Conservation (phyloP, 2,888 invertebrate genomes). For the Notodonta ziczac region DNA sequence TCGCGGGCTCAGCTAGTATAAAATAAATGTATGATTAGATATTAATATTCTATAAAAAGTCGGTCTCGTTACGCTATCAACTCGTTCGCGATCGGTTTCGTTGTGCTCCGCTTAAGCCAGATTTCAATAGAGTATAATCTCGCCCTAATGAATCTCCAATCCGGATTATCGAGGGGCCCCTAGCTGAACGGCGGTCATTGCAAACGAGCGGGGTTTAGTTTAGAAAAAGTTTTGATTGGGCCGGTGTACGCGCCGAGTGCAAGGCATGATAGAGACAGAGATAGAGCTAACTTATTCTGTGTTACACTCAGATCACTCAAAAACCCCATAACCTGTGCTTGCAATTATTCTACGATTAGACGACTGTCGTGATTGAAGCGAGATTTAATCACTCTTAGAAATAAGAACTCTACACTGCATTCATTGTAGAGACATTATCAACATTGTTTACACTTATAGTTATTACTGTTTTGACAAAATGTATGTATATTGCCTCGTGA, state of each 20-base stretch:
- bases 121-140: constrained; percentile 85
- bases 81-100: constrained; percentile 50
- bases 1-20: too few relatives aligned
- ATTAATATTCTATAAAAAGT: not conserved
- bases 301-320: not conserved
- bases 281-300: too few relatives aligned
- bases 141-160: constrained; percentile 84
- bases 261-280: not conserved
- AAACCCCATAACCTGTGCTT: too few relatives aligned
- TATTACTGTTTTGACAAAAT: not conserved
- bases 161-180: constrained; percentile 79
- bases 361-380: too few relatives aligned
- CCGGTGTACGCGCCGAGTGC: constrained; percentile 42
- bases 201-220: constrained; percentile 71
- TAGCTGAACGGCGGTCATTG: constrained; percentile 68
- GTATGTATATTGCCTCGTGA: not conserved
- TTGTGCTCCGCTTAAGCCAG: constrained; percentile 73
- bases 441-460: too few relatives aligned
- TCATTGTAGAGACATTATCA: too few relatives aligned
- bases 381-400: too few relatives aligned
- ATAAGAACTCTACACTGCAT: too few relatives aligned
- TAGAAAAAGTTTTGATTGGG: constrained; percentile 79
- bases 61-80: constrained; percentile 11
- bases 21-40: too few relatives aligned
- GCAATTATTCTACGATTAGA: too few relatives aligned